A percentile compares a stretch with the other conserved stretches of the same genome.
Evolutionary conservation across 2,888 invertebrate species (phyloP).

Genomic region (Tricholauxania praeusta): DNA sequence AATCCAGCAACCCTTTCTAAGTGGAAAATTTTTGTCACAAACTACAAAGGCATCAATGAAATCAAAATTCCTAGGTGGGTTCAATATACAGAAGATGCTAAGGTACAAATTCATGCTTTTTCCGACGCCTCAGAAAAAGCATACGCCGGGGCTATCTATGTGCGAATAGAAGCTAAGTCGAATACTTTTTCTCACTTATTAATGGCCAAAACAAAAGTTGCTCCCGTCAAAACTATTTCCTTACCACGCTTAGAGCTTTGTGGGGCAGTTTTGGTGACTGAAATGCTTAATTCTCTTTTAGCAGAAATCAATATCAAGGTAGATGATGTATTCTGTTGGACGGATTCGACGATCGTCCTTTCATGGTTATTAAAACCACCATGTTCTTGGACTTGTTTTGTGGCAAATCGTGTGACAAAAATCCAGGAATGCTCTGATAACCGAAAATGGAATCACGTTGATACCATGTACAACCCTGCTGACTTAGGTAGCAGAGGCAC

Average conservation of each 20-base stretch:
- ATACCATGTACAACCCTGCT: slow-evolving; percentile 38
- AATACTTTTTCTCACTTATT: slow-evolving; percentile 3
- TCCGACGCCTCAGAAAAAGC: slow-evolving; percentile 42
- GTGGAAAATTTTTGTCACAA: too few species aligned
- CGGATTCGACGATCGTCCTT: slow-evolving; percentile 35
- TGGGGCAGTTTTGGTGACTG: too few species aligned
- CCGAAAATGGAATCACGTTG: slow-evolving; percentile 43
- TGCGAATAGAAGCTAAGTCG: not conserved
- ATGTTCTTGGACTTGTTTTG: slow-evolving; percentile 39
- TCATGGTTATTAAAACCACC: slow-evolving; percentile 37
- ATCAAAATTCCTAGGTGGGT: too few species aligned
- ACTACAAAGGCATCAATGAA: too few species aligned
- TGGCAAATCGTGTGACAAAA: slow-evolving; percentile 38
- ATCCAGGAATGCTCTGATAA: slow-evolving; percentile 34
- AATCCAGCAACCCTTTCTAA: not conserved
- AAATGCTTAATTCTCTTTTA: too few species aligned
- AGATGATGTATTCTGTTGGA: slow-evolving; percentile 23
- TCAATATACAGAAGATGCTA: too few species aligned
- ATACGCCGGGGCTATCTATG: slow-evolving; percentile 38
- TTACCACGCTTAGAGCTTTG: slow-evolving; percentile 35
- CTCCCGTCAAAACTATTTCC: slow-evolving; percentile 37
- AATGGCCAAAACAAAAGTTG: slow-evolving; percentile 36
- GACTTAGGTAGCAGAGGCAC: slow-evolving; percentile 41
- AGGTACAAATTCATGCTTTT: too few species aligned
- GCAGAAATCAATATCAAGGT: too few species aligned